Conservation (phyloP, 1,140 invertebrate genomes). For the Pachypsylla venusta region DNA sequence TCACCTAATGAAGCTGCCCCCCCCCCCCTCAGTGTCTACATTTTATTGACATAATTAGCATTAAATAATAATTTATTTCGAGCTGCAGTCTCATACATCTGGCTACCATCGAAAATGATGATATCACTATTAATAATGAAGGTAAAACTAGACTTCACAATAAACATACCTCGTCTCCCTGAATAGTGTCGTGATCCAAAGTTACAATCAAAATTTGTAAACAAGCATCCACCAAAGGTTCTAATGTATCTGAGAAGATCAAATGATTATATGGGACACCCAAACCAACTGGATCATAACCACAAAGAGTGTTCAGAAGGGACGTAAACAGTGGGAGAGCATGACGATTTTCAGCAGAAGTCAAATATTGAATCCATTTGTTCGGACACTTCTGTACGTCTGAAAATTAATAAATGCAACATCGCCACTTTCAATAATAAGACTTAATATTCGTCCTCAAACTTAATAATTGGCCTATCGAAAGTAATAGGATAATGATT, state of each 20-base stretch:
- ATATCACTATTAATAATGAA: background rate
- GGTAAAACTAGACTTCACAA: background rate
- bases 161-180: conserved; percentile 35
- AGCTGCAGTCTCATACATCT: no score
- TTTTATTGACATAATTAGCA: background rate
- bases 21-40: background rate
- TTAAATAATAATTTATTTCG: no score
- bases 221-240: conserved; percentile 89
- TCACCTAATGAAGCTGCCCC: no score
- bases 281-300: conserved; percentile 93
- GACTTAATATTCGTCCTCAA: no score
- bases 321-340: conserved; percentile 97
- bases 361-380: conserved; percentile 37
- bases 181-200: conserved; percentile 68
- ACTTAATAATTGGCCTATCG: no score
- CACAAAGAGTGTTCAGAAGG: conserved; percentile 87
- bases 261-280: conserved; percentile 97
- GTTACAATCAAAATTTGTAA: conserved; percentile 92
- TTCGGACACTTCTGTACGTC: conserved; percentile 32
- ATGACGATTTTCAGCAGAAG: conserved; percentile 49
- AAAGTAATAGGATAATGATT: no score
- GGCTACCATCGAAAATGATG: no score
- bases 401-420: no score
- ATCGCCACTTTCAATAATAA: no score
- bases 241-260: conserved; percentile 84